Evolutionary conservation across 37 sponge, comb jelly and placozoan species (phyloP).

Genomic region (Eunapius fragilis): DNA sequence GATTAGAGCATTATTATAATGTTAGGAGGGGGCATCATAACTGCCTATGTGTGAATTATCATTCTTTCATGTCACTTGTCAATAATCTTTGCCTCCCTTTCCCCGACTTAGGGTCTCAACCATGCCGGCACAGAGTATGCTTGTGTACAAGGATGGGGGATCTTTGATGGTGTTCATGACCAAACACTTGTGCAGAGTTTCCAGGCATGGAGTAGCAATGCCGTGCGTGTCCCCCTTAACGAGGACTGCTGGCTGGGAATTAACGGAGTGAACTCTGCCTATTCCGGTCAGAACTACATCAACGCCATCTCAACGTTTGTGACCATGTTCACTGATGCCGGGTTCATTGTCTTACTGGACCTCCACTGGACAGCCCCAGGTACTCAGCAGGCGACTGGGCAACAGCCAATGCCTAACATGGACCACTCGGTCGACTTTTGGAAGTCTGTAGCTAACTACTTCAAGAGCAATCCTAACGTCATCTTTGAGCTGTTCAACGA

Average conservation of each 20-base stretch:
- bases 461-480: slow-evolving; percentile 17
- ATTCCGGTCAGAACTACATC: slow-evolving; percentile 21
- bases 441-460: slow-evolving; percentile 21
- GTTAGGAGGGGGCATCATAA: too few relatives aligned
- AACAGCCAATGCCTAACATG: slow-evolving; percentile 34
- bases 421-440: slow-evolving; percentile 43
- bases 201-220: slow-evolving; percentile 25
- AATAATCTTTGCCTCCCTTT: background rate
- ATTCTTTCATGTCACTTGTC: background rate
- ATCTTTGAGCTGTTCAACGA: slow-evolving; percentile 48
- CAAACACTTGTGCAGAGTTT: slow-evolving; percentile 12
- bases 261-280: slow-evolving; percentile 29
- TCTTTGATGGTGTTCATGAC: slow-evolving; percentile 29
- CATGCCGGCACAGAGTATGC: slow-evolving; percentile 38
- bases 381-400: slow-evolving; percentile 4
- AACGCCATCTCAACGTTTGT: background rate
- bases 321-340: slow-evolving; percentile 26
- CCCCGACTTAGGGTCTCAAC: slow-evolving; percentile 9
- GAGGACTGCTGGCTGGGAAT: slow-evolving; percentile 49
- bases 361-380: slow-evolving; percentile 47
- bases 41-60: too few relatives aligned
- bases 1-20: too few relatives aligned
- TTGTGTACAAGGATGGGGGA: slow-evolving; percentile 26
- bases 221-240: slow-evolving; percentile 26
- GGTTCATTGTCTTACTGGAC: slow-evolving; percentile 30